phyloP scores from a whole-genome alignment of 2,888 invertebrate genomes.

The Nymphalis c-album region DNA sequence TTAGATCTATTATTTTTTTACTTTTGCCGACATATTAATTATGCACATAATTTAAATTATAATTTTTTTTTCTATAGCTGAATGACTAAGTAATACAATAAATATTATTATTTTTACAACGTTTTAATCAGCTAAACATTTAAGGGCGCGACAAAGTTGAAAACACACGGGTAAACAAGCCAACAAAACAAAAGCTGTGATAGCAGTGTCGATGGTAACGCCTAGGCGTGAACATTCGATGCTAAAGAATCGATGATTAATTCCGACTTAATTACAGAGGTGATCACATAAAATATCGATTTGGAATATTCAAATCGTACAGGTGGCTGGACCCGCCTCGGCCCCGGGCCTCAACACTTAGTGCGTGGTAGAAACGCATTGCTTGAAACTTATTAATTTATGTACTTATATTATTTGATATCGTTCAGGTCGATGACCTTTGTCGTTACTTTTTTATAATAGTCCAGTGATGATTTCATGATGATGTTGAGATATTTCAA shows the following conservation, averaged over 20 bases:
- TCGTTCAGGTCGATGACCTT: conserved; percentile 21
- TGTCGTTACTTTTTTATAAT: background rate
- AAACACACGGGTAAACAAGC: background rate
- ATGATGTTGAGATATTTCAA: too few species aligned
- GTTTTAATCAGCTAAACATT: background rate
- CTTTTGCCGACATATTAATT: too few species aligned
- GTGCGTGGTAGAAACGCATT: conserved; percentile 35
- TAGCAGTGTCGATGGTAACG: conserved; percentile 60
- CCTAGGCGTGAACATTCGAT: conserved; percentile 66
- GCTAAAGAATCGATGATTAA: conserved; percentile 58
- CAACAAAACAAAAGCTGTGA: conserved; percentile 21
- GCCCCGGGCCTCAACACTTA: conserved; percentile 66
- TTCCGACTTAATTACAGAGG: conserved; percentile 74
- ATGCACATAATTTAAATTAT: too few species aligned
- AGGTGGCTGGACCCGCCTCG: conserved; percentile 72
- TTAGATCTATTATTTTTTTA: too few species aligned
- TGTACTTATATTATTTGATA: conserved; percentile 29
- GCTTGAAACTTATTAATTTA: conserved; percentile 36
- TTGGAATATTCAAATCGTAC: conserved; percentile 71
- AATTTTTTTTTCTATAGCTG: too few species aligned
- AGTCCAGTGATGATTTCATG: background rate
- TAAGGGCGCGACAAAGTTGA: background rate
- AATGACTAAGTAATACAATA: too few species aligned
- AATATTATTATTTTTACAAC: too few species aligned
- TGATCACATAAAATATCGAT: conserved; percentile 77